phyloP scores from a whole-genome alignment of 1,140 invertebrate genomes.

The Phymorhynchus buccinoides region DNA sequence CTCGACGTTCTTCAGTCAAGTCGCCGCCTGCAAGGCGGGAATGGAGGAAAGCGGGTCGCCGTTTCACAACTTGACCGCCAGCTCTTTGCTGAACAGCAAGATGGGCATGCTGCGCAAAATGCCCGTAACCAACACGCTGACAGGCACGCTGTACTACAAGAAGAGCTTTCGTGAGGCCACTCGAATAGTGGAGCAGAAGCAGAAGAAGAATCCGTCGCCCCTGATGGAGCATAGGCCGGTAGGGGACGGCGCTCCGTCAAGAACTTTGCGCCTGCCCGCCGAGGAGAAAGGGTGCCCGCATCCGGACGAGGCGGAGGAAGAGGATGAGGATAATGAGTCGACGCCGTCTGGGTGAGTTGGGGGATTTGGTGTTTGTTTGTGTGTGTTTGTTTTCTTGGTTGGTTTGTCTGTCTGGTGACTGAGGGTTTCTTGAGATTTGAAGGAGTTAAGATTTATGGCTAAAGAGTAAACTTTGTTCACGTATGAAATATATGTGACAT shows the following conservation, averaged over 20 bases:
- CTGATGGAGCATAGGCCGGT: slow-evolving; percentile 52
- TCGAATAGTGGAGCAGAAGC: slow-evolving; percentile 26
- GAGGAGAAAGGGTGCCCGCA: slow-evolving; percentile 49
- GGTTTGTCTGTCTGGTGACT: no score
- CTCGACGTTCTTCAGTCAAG: background rate
- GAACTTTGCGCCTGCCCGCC: slow-evolving; percentile 35
- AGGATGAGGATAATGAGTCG: slow-evolving; percentile 48
- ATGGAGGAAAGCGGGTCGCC: slow-evolving; percentile 15
- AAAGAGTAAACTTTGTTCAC: no score
- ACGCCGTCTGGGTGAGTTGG: slow-evolving; percentile 57
- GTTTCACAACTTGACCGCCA: background rate
- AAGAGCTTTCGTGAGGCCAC: slow-evolving; percentile 44
- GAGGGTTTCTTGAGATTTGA: no score
- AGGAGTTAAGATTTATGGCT: no score
- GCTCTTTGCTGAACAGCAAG: slow-evolving; percentile 15
- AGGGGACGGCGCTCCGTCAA: slow-evolving; percentile 61
- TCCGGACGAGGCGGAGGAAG: slow-evolving; percentile 46
- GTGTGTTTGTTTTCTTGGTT: no score
- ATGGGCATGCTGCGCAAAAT: slow-evolving; percentile 45
- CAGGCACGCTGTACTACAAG: slow-evolving; percentile 60
- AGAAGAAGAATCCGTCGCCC: background rate
- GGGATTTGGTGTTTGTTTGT: no score
- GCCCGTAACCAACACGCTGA: slow-evolving; percentile 44
- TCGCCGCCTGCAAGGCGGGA: background rate
- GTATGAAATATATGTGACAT: no score